A percentile compares a stretch with the other conserved stretches of the same genome.
Evolutionary conservation across 2,797 vertebrate species (phyloP).

Genomic region (Scyliorhinus canicula): DNA sequence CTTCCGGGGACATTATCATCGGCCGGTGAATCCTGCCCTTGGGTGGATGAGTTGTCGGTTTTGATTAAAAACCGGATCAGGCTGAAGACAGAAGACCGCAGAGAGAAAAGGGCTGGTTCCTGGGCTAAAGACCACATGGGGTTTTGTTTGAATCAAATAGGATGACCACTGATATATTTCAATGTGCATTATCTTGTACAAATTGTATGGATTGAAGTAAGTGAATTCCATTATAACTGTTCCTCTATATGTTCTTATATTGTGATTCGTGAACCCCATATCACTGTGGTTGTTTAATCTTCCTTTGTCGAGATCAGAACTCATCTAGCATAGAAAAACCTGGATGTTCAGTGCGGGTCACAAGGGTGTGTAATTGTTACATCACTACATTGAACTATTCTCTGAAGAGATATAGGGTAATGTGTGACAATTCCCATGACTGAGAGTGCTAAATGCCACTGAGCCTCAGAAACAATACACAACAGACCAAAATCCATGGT

Average conservation of each 20-base stretch:
- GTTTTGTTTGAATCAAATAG: not conserved
- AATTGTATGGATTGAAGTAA: not conserved
- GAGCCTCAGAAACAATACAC: not conserved
- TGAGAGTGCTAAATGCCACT: not conserved
- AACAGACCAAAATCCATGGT: not conserved
- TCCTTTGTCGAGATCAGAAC: not conserved
- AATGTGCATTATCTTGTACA: not conserved
- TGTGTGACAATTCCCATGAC: not conserved
- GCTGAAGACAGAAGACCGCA: not conserved
- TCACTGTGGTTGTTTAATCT: not conserved
- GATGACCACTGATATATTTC: not conserved
- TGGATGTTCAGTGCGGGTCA: not conserved
- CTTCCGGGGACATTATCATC: not conserved
- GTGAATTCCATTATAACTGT: not conserved
- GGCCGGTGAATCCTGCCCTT: not conserved
- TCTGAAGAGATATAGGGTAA: not conserved
- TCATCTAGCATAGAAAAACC: not conserved
- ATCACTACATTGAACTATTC: not conserved
- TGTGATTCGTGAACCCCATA: not conserved
- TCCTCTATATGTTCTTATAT: not conserved
- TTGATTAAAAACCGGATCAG: not conserved
- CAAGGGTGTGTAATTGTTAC: not conserved
- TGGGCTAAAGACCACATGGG: not conserved
- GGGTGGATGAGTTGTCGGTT: not conserved
- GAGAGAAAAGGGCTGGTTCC: not conserved